These are phyloP conservation scores for Eupithecia subfuscata DNA, from an alignment of 2,888 invertebrate genomes.

Conservation along the genomic window DNA sequence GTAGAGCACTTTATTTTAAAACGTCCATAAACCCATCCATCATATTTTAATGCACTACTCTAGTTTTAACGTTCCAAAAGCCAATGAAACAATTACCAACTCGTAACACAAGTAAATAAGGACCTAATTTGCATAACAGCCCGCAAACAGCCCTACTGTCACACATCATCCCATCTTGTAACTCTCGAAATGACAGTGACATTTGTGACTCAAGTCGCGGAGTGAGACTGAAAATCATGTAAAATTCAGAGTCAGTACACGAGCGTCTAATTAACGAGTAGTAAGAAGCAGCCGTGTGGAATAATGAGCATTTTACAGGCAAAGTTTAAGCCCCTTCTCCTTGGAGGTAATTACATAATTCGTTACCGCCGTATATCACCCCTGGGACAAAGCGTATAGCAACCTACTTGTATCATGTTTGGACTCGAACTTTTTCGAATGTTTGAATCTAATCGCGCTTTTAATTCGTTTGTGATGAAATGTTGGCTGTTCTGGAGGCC, in stretches of 20 bases:
- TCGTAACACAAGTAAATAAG: neutral
- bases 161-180: neutral
- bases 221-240: slow-evolving; percentile 15
- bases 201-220: neutral
- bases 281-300: slow-evolving; percentile 22
- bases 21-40: neutral
- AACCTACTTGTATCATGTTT: slow-evolving; percentile 2
- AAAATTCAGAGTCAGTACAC: slow-evolving; percentile 17
- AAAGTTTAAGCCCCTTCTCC: slow-evolving; percentile 28
- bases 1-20: neutral
- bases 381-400: neutral
- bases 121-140: neutral
- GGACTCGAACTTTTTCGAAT: neutral
- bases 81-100: neutral
- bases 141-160: neutral
- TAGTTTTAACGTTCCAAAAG: neutral
- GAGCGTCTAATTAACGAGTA: slow-evolving; percentile 23
- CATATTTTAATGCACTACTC: neutral
- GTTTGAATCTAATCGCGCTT: neutral
- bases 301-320: slow-evolving; percentile 31
- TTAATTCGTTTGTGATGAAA: neutral
- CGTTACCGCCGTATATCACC: slow-evolving; percentile 26
- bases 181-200: slow-evolving; percentile 11
- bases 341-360: slow-evolving; percentile 43
- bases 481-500: neutral